Conservation (phyloP, 2,113 vertebrate species). For the Apodemus sylvaticus region DNA sequence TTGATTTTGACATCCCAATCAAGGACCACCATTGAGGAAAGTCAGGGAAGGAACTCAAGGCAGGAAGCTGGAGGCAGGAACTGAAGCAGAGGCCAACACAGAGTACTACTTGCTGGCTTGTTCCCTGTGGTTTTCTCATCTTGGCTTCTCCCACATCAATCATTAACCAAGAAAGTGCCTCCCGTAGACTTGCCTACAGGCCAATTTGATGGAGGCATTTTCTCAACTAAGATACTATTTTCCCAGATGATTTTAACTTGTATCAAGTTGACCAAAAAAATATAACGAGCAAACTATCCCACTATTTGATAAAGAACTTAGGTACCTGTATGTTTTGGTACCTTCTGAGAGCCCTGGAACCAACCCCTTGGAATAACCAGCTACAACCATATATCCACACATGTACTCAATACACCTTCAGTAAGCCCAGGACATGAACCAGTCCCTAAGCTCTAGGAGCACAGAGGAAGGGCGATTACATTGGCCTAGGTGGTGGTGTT, state of each 20-base stretch:
- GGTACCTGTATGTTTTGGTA: background rate
- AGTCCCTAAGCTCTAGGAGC: background rate
- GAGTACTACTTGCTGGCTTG: background rate
- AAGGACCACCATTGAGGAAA: background rate
- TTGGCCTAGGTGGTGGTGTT: background rate
- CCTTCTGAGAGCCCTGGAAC: background rate
- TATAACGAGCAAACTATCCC: background rate
- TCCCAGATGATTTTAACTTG: background rate
- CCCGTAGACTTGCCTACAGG: background rate
- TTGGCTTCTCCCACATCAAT: background rate
- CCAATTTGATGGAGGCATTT: background rate
- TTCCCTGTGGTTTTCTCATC: background rate
- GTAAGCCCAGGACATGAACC: background rate
- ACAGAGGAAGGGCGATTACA: background rate
- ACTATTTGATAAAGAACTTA: background rate
- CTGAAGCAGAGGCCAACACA: background rate
- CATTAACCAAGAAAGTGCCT: background rate
- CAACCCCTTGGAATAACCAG: background rate
- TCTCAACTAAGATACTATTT: background rate
- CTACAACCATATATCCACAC: background rate
- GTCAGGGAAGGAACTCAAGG: background rate
- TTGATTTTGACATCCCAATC: background rate
- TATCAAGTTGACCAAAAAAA: background rate
- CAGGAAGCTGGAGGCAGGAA: background rate
- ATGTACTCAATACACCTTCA: accelerated